A percentile compares a stretch with the other conserved stretches of the same genome.
These are phyloP conservation scores for Ypsolopha scabrella DNA, from an alignment of 2,888 invertebrate genomes.

Conservation along the genomic window DNA sequence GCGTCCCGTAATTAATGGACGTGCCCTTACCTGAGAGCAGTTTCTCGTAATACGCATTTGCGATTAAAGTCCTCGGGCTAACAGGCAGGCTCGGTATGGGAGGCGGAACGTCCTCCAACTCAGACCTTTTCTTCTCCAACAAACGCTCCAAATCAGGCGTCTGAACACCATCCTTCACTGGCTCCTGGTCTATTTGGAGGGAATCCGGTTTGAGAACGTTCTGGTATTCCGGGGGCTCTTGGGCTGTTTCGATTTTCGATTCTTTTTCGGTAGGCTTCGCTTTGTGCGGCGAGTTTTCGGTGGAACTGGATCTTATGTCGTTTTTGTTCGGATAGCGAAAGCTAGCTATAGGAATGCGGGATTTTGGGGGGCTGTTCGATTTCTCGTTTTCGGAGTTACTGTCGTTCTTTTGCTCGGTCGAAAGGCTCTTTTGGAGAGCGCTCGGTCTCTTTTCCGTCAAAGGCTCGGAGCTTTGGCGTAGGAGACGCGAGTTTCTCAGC, in stretches of 20 bases:
- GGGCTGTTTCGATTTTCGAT: not conserved
- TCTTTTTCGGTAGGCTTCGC: slow-evolving; percentile 17
- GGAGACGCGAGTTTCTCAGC: slow-evolving; percentile 37
- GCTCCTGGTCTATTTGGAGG: not conserved
- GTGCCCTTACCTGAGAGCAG: slow-evolving; percentile 52
- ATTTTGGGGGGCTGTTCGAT: slow-evolving; percentile 26
- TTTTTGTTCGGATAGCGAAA: slow-evolving; percentile 59
- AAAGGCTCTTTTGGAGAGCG: slow-evolving; percentile 46
- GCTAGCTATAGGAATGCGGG: slow-evolving; percentile 57
- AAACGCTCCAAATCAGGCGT: slow-evolving; percentile 22
- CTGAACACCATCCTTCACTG: slow-evolving; percentile 5
- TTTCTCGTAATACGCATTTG: slow-evolving; percentile 85
- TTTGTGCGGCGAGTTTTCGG: slow-evolving; percentile 47
- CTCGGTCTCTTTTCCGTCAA: slow-evolving; percentile 36
- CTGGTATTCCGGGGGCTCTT: slow-evolving; percentile 51
- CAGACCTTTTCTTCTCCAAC: slow-evolving; percentile 27
- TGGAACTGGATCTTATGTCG: slow-evolving; percentile 33
- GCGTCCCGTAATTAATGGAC: too few relatives aligned
- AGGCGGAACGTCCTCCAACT: slow-evolving; percentile 45
- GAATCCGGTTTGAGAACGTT: slow-evolving; percentile 32
- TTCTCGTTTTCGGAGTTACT: slow-evolving; percentile 19
- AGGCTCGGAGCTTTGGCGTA: slow-evolving; percentile 56
- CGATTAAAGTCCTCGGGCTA: slow-evolving; percentile 57
- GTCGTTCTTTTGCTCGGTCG: slow-evolving; percentile 44
- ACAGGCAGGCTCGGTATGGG: slow-evolving; percentile 64